A percentile compares a stretch with the other conserved stretches of the same genome.
phyloP scores from a whole-genome alignment of 2,797 vertebrate genomes.

The Mormyrops boulengeri region DNA sequence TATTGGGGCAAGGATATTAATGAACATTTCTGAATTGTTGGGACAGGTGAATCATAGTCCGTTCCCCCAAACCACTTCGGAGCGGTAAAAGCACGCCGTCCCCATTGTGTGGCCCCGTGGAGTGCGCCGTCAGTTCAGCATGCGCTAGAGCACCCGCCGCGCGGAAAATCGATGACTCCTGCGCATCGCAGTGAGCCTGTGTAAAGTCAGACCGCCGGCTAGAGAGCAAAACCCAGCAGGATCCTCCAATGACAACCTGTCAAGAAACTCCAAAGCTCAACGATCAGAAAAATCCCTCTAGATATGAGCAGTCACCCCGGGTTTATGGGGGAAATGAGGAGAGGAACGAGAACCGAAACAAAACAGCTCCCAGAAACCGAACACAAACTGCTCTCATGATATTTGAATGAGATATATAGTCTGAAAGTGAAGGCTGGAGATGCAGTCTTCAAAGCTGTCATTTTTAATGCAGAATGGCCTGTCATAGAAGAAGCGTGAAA shows the following conservation, averaged over 20 bases:
- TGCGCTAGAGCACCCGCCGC: neutral
- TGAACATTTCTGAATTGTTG: neutral
- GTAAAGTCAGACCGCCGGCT: constrained; percentile 9
- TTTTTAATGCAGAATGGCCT: neutral
- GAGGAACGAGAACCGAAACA: neutral
- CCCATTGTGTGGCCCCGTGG: neutral
- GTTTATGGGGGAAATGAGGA: neutral
- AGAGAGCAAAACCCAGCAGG: constrained; percentile 13
- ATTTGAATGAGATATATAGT: neutral
- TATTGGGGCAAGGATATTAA: neutral
- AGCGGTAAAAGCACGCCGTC: neutral
- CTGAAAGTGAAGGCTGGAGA: neutral
- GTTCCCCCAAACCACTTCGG: neutral
- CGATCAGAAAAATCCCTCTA: neutral
- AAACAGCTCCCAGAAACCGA: neutral
- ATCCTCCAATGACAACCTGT: constrained; percentile 14
- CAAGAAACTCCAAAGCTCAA: neutral
- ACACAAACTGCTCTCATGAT: too few relatives aligned
- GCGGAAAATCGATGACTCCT: constrained; percentile 15
- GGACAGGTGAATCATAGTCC: neutral
- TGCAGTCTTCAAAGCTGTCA: neutral
- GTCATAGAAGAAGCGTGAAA: neutral
- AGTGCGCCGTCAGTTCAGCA: neutral
- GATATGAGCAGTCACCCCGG: neutral
- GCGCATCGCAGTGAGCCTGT: neutral